Evolutionary conservation across 2,113 vertebrate genomes (phyloP).

Genomic region (Tretioscincus oriximinensis): DNA sequence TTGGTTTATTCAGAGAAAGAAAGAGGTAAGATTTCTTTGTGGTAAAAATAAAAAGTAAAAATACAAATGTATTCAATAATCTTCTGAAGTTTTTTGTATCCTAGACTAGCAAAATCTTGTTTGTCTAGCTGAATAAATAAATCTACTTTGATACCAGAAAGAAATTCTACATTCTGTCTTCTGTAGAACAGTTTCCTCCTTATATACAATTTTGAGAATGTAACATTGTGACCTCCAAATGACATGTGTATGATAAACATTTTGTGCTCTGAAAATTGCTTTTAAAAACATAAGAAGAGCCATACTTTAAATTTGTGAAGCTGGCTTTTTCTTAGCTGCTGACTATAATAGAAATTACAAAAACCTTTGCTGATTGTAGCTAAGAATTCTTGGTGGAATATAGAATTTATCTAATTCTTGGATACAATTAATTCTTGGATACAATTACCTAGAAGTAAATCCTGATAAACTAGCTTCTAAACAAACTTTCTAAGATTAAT

Average conservation of each 20-base stretch:
- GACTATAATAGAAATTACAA: no score
- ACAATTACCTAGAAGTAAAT: background rate
- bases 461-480: background rate
- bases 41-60: background rate
- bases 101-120: background rate
- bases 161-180: background rate
- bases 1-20: background rate
- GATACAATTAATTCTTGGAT: background rate
- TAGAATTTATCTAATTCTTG: background rate
- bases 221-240: background rate
- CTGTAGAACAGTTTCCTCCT: background rate
- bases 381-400: background rate
- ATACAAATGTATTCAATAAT: background rate
- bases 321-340: background rate
- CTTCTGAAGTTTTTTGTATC: background rate
- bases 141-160: background rate
- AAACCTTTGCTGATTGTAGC: background rate
- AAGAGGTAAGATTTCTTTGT: conserved; percentile 7
- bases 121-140: background rate
- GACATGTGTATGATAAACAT: background rate
- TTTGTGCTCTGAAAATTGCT: background rate
- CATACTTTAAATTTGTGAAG: background rate
- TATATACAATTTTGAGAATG: no score
- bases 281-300: background rate
- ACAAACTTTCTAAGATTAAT: background rate